A percentile compares a stretch with the other conserved stretches of the same genome.
These are phyloP conservation scores for Eulemur albifrons DNA, from an alignment of 2,797 vertebrate genomes.

Conservation along the genomic window DNA sequence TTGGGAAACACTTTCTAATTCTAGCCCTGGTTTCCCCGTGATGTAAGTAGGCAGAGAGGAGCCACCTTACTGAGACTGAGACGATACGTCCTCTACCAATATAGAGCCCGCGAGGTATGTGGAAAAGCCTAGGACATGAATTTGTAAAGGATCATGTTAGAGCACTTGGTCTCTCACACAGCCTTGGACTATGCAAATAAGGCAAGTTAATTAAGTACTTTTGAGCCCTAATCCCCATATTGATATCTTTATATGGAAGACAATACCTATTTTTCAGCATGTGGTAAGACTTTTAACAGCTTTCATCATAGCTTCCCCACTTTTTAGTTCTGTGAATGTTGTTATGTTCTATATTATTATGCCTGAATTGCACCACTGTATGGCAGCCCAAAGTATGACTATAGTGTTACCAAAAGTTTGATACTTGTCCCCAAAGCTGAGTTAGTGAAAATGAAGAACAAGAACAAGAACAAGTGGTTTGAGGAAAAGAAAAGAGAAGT, in stretches of 20 bases:
- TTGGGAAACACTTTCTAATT: not conserved
- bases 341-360: not conserved
- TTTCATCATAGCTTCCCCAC: not conserved
- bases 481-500: not conserved
- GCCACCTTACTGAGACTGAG: accelerated
- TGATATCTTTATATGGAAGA: not conserved
- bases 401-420: not conserved
- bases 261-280: not conserved
- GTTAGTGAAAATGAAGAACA: not conserved
- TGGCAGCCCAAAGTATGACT: not conserved
- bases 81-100: not conserved
- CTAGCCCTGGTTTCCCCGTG: accelerated
- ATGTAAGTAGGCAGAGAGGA: not conserved
- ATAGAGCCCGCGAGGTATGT: not conserved
- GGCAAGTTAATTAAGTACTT: not conserved
- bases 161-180: not conserved
- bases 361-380: not conserved
- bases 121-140: not conserved
- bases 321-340: not conserved
- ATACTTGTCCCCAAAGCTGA: not conserved
- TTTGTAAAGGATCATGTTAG: not conserved
- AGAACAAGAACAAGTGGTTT: not conserved
- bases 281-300: not conserved
- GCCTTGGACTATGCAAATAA: not conserved
- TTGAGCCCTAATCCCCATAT: not conserved